Evolutionary conservation across 2,888 invertebrate species (phyloP).

Genomic region (Odontomyia ornata): DNA sequence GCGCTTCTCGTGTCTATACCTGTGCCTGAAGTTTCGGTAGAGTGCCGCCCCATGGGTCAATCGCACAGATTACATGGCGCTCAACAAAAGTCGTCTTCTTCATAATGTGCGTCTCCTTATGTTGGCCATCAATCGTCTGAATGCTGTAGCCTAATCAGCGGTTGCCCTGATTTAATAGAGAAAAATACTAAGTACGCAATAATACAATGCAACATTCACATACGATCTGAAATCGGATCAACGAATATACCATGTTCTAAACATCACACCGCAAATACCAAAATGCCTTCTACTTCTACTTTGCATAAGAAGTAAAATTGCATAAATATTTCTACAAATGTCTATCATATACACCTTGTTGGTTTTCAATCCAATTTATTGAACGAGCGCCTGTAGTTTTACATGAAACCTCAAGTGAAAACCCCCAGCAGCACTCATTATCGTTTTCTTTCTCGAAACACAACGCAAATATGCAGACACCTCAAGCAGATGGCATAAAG

Average conservation of each 20-base stretch:
- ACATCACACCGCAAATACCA: constrained; percentile 56
- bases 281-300: constrained; percentile 55
- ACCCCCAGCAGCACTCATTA: no score
- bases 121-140: no score
- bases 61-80: no score
- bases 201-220: constrained; percentile 56
- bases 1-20: no score
- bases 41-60: no score
- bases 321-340: constrained; percentile 57
- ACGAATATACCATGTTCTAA: constrained; percentile 55
- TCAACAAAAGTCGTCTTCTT: no score
- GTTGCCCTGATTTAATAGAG: no score
- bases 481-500: constrained; percentile 57
- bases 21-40: no score
- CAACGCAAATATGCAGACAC: constrained; percentile 52
- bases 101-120: no score
- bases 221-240: constrained; percentile 55
- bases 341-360: constrained; percentile 56
- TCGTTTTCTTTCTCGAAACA: constrained; percentile 36
- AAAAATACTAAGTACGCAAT: no score
- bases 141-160: no score
- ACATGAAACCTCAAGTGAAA: constrained; percentile 50
- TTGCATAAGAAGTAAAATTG: constrained; percentile 56
- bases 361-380: constrained; percentile 58
- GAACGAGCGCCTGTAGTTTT: constrained; percentile 55